Percentiles rank a stretch among this genome's conserved stretches.
Conservation (phyloP, 2,888 invertebrate genomes). For the Polymixis lichenea region DNA sequence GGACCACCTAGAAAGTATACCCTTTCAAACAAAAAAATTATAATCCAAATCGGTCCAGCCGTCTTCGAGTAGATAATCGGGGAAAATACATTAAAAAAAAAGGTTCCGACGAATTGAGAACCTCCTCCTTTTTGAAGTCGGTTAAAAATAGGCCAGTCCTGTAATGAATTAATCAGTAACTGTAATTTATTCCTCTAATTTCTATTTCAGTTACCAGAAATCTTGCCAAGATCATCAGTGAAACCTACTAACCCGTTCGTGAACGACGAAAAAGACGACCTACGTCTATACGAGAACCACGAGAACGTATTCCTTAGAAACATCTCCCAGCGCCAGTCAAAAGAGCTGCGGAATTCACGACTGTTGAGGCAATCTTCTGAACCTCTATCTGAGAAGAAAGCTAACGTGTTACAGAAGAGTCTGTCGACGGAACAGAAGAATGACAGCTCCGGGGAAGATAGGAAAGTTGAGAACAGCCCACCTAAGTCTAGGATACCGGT, state of each 20-base stretch:
- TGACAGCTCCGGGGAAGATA: constrained; percentile 72
- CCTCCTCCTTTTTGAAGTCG: no score
- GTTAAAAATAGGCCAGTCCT: no score
- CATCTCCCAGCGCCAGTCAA: constrained; percentile 85
- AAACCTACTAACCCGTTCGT: constrained; percentile 83
- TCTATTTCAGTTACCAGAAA: constrained; percentile 81
- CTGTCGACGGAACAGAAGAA: constrained; percentile 83
- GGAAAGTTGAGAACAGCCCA: constrained; percentile 75
- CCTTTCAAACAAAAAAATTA: no score
- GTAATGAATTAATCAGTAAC: no score
- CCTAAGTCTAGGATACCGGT: constrained; percentile 86
- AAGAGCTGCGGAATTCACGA: constrained; percentile 82
- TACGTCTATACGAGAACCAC: constrained; percentile 85
- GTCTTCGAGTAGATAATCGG: no score
- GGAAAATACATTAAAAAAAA: no score
- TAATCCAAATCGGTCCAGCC: no score
- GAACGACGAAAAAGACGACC: constrained; percentile 75
- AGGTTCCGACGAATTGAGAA: no score
- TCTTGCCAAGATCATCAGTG: constrained; percentile 79
- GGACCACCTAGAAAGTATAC: no score
- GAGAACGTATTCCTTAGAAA: constrained; percentile 85
- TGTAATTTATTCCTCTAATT: background rate
- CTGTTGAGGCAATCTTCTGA: constrained; percentile 85
- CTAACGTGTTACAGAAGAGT: constrained; percentile 81
- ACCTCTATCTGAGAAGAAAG: constrained; percentile 81